Evolutionary conservation across 2,888 invertebrate genomes (phyloP).

Genomic region (Nowickia ferox): DNA sequence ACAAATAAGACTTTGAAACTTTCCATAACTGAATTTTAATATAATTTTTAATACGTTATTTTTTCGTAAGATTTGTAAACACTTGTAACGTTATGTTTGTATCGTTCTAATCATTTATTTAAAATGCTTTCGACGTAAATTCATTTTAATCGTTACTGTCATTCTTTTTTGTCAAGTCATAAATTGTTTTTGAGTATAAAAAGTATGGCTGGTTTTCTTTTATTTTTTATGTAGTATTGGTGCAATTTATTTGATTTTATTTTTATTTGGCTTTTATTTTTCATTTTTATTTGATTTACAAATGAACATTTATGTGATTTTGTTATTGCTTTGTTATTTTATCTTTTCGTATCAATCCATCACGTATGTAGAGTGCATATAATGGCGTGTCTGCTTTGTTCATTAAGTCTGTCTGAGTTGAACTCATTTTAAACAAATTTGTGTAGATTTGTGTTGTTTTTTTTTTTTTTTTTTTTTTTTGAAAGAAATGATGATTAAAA

Average conservation of each 20-base stretch:
- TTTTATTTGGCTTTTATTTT: conserved; percentile 1
- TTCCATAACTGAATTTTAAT: too few relatives aligned
- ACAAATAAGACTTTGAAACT: too few relatives aligned
- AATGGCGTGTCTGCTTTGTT: conserved; percentile 35
- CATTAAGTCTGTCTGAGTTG: conserved; percentile 25
- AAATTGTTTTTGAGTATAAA: conserved; percentile 47
- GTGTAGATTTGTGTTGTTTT: conserved; percentile 18
- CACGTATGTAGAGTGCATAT: conserved; percentile 73
- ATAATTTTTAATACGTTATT: neutral
- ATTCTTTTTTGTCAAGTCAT: conserved; percentile 41
- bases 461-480: too few relatives aligned
- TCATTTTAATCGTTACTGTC: conserved; percentile 43
- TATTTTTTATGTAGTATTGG: conserved; percentile 13
- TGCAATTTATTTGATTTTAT: conserved; percentile 31
- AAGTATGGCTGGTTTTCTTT: neutral
- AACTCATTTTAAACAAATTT: conserved; percentile 10
- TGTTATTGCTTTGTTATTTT: conserved; percentile 23
- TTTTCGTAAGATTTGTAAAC: neutral
- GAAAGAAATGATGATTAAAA: conserved; percentile 41
- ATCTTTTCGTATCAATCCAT: conserved; percentile 77
- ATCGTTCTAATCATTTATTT: neutral
- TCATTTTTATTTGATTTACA: conserved; percentile 38
- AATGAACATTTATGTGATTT: conserved; percentile 37
- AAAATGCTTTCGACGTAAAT: conserved; percentile 36
- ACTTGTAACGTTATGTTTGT: too few relatives aligned